These are phyloP conservation scores for Callocephalon fimbriatum DNA, from an alignment of 2,113 vertebrate genomes.

Conservation along the genomic window DNA sequence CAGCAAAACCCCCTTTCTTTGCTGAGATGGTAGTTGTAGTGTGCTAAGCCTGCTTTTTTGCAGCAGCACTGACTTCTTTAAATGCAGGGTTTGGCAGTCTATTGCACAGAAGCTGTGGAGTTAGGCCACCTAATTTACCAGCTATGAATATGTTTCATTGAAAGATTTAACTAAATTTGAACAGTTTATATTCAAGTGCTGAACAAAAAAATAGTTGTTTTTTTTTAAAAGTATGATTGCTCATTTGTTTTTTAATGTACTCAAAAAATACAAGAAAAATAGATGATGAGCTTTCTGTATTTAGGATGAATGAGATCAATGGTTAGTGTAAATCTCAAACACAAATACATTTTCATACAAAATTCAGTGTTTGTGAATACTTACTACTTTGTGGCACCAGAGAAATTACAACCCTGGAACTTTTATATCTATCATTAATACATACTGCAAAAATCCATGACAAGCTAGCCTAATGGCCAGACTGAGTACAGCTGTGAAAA, in stretches of 20 bases:
- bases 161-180: neutral
- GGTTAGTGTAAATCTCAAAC: neutral
- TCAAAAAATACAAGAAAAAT: neutral
- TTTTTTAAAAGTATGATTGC: neutral
- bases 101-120: neutral
- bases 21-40: neutral
- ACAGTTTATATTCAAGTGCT: neutral
- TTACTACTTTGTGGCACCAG: neutral
- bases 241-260: neutral
- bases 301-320: neutral
- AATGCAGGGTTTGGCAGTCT: neutral
- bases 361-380: neutral
- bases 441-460: neutral
- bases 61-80: neutral
- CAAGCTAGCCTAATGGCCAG: neutral
- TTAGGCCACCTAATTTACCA: neutral
- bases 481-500: neutral
- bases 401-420: neutral
- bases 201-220: neutral
- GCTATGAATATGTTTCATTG: neutral
- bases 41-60: constrained; percentile 34
- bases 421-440: neutral
- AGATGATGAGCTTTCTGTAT: neutral
- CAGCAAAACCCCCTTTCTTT: constrained; percentile 14
- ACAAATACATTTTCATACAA: neutral